A percentile compares a stretch with the other conserved stretches of the same genome.
Conservation (phyloP, 2,888 invertebrate species). For the Rotaria socialis region DNA sequence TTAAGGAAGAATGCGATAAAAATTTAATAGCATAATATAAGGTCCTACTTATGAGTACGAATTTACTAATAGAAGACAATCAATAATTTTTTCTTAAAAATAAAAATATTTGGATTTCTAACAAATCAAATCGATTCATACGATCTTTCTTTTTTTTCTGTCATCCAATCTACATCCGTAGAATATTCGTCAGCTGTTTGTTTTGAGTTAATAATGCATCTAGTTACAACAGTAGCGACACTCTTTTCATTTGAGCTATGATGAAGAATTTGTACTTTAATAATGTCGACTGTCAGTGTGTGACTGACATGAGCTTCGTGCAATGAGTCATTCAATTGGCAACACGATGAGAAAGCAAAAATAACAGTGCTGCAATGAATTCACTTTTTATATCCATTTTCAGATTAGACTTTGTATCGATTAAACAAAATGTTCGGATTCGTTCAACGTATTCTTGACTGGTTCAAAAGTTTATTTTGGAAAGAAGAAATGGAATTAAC, state of each 20-base stretch:
- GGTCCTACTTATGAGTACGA: too few species aligned
- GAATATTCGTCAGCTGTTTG: not conserved
- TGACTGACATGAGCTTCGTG: not conserved
- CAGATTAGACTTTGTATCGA: not conserved
- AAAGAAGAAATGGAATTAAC: slow-evolving; percentile 99
- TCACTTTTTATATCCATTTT: not conserved
- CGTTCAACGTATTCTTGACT: slow-evolving; percentile 95
- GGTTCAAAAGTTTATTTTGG: slow-evolving; percentile 99
- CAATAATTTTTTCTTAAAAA: too few species aligned
- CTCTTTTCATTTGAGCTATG: not conserved
- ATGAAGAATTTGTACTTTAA: not conserved
- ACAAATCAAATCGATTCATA: too few species aligned
- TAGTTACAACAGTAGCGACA: not conserved
- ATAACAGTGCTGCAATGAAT: not conserved
- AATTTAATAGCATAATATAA: too few species aligned
- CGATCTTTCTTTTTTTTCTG: too few species aligned
- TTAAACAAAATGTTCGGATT: slow-evolving; percentile 69
- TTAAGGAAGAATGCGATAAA: too few species aligned
- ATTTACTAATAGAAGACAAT: too few species aligned
- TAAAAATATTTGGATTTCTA: too few species aligned
- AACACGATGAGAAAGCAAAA: not conserved
- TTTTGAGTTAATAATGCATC: not conserved
- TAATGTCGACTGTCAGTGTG: not conserved
- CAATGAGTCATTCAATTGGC: not conserved
- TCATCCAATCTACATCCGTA: not conserved